Conservation (phyloP, 2,113 vertebrate genomes). For the Boulengeromyrus knoepffleri region DNA sequence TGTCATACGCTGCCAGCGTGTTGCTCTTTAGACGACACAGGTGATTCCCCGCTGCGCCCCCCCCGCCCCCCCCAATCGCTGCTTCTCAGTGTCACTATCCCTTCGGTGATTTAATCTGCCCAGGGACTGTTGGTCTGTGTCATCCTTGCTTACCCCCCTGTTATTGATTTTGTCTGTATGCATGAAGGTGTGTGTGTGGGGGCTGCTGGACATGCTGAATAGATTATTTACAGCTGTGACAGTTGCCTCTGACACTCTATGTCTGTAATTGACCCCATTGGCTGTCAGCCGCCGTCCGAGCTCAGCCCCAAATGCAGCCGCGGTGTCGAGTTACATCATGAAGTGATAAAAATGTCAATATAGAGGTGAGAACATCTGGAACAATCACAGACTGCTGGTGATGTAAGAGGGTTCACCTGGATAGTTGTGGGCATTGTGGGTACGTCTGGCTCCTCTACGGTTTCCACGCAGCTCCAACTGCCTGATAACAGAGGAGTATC, state of each 20-base stretch:
- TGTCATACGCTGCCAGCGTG: neutral
- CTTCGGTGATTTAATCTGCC: neutral
- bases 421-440: neutral
- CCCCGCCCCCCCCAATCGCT: neutral
- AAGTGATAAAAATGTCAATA: neutral
- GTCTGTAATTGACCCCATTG: neutral
- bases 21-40: neutral
- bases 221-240: neutral
- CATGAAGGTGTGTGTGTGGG: slow-evolving; percentile 5
- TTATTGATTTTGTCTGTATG: neutral
- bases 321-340: neutral
- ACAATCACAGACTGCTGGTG: neutral
- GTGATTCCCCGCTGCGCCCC: neutral
- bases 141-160: neutral
- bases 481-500: neutral
- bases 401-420: neutral
- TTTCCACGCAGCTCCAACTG: neutral
- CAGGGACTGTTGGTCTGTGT: neutral
- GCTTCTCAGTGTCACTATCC: neutral
- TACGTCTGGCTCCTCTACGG: neutral
- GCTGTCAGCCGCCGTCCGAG: neutral
- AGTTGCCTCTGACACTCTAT: neutral
- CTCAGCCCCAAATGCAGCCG: neutral
- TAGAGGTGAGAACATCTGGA: neutral
- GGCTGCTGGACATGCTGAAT: neutral